A percentile compares a stretch with the other conserved stretches of the same genome.
These are phyloP conservation scores for Serrognathus titanus DNA, from an alignment of 2,888 invertebrate species.

Conservation along the genomic window DNA sequence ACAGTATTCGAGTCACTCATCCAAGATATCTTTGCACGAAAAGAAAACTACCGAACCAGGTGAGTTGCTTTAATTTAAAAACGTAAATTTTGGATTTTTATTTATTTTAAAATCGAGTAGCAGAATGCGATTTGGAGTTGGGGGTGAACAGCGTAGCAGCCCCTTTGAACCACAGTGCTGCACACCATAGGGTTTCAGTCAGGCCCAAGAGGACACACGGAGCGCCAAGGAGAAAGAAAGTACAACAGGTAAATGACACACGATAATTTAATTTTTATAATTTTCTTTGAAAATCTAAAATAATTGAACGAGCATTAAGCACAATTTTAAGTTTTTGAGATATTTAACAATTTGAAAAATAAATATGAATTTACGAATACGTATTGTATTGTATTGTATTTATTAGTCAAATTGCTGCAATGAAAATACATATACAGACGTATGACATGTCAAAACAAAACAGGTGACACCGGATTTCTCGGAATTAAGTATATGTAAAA, in stretches of 20 bases:
- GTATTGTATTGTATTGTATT: too few relatives aligned
- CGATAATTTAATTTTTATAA: neutral
- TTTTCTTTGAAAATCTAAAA: too few relatives aligned
- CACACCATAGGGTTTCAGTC: slow-evolving; percentile 76
- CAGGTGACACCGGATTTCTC: too few relatives aligned
- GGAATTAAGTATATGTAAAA: slow-evolving; percentile 6
- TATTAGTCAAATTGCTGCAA: too few relatives aligned
- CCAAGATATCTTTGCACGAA: slow-evolving; percentile 47
- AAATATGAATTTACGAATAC: too few relatives aligned
- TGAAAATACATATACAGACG: too few relatives aligned
- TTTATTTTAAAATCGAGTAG: slow-evolving; percentile 14
- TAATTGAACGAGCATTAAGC: too few relatives aligned
- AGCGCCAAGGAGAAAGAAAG: slow-evolving; percentile 65
- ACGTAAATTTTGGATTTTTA: too few relatives aligned
- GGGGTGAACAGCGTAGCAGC: slow-evolving; percentile 54
- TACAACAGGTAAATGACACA: slow-evolving; percentile 46
- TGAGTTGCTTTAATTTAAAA: slow-evolving; percentile 14
- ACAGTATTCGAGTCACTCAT: slow-evolving; percentile 48
- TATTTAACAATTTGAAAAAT: too few relatives aligned
- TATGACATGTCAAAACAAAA: too few relatives aligned
- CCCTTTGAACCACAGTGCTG: slow-evolving; percentile 75
- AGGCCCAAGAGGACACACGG: slow-evolving; percentile 73
- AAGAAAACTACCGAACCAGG: slow-evolving; percentile 39
- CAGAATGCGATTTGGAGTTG: slow-evolving; percentile 45
- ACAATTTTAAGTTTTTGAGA: too few relatives aligned